Conservation (phyloP, 2,888 invertebrate genomes). For the Ferdinandea cuprea region DNA sequence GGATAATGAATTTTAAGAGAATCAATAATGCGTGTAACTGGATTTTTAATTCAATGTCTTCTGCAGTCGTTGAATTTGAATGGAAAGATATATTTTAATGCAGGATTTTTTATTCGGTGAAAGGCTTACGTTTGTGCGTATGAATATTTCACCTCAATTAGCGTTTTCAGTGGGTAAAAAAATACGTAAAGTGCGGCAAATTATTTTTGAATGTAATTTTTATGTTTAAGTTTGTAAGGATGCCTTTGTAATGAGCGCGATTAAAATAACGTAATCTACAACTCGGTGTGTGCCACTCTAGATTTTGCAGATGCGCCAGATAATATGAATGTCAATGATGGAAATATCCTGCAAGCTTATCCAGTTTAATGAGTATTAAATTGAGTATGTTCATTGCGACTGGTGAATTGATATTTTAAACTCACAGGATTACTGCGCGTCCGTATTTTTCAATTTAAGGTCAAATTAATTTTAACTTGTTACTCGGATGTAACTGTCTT, state of each 20-base stretch:
- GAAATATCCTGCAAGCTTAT: background rate
- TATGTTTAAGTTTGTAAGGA: background rate
- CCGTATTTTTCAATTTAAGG: too few species aligned
- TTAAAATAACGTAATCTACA: conserved; percentile 25
- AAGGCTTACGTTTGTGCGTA: background rate
- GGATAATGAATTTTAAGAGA: conserved; percentile 66
- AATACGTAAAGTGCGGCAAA: background rate
- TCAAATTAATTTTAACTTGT: too few species aligned
- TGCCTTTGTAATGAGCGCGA: conserved; percentile 9
- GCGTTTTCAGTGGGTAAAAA: background rate
- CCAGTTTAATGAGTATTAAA: background rate
- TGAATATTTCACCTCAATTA: conserved; percentile 15
- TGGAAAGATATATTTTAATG: conserved; percentile 12
- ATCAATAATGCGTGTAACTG: conserved; percentile 69
- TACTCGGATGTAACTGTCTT: too few species aligned
- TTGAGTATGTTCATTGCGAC: conserved; percentile 3
- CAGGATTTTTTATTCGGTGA: background rate
- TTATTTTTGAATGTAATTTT: conserved; percentile 27
- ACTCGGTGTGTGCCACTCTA: background rate
- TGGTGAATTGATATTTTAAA: conserved; percentile 17
- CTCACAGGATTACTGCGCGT: conserved; percentile 1
- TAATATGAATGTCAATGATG: background rate
- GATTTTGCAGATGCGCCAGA: background rate
- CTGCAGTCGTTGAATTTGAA: conserved; percentile 47
- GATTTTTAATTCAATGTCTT: conserved; percentile 41